Evolutionary conservation across 2,797 vertebrate genomes (phyloP).

Genomic region (Nannoperca australis): DNA sequence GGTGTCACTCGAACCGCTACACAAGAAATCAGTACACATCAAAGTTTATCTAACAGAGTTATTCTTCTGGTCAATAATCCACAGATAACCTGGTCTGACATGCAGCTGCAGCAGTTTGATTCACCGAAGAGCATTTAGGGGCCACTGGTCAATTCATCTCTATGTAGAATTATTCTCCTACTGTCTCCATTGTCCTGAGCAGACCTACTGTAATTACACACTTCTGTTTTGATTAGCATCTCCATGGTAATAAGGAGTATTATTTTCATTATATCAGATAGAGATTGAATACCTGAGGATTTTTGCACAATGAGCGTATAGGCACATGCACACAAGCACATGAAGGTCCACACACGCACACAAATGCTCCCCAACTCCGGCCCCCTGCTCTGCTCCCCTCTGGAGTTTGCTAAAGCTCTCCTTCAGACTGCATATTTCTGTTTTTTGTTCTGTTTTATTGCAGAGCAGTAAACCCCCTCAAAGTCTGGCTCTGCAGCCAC

Average conservation of each 20-base stretch:
- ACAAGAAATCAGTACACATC: conserved; percentile 43
- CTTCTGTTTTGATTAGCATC: conserved; percentile 46
- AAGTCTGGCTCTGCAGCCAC: conserved; percentile 70
- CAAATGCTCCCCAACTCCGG: conserved; percentile 51
- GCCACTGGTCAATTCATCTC: conserved; percentile 26
- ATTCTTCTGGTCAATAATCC: conserved; percentile 54
- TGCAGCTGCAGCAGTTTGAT: conserved; percentile 33
- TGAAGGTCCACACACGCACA: conserved; percentile 13
- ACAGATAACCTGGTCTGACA: conserved; percentile 36
- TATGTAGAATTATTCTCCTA: conserved; percentile 17
- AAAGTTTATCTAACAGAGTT: conserved; percentile 46
- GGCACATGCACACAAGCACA: conserved; percentile 23
- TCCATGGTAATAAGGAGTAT: conserved; percentile 46
- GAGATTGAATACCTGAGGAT: conserved; percentile 40
- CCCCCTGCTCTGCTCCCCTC: conserved; percentile 67
- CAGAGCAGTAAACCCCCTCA: conserved; percentile 78
- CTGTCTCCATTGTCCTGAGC: conserved; percentile 27
- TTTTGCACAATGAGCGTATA: conserved; percentile 41
- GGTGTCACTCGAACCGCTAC: conserved; percentile 34
- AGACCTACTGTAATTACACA: conserved; percentile 47
- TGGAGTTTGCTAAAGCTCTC: conserved; percentile 72
- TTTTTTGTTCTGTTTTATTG: conserved; percentile 84
- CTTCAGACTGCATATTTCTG: conserved; percentile 77
- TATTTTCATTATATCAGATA: conserved; percentile 55
- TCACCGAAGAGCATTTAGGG: conserved; percentile 27